A percentile compares a stretch with the other conserved stretches of the same genome.
Conservation (phyloP, 2,888 invertebrate genomes). For the Acrobeloides nanus region DNA sequence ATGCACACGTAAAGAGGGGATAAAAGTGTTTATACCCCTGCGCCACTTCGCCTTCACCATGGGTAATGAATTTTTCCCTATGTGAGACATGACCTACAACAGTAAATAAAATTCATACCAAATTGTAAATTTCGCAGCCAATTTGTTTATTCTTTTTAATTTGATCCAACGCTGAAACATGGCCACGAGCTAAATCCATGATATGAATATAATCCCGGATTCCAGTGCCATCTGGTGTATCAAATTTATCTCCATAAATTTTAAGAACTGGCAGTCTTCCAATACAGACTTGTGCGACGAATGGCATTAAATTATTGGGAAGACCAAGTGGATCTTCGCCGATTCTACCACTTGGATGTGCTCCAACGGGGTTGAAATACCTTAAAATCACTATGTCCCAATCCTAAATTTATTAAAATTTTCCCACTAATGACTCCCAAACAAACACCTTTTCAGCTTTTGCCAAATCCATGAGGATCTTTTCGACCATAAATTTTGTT, state of each 20-base stretch:
- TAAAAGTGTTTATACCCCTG: too few relatives aligned
- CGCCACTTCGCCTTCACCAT: too few relatives aligned
- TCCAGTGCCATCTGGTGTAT: conserved; percentile 61
- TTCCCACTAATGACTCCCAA: too few relatives aligned
- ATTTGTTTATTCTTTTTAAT: conserved; percentile 60
- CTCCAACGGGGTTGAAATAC: conserved; percentile 93
- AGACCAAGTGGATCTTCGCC: conserved; percentile 91
- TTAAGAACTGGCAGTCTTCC: conserved; percentile 74
- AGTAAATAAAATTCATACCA: too few relatives aligned
- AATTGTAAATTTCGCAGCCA: too few relatives aligned
- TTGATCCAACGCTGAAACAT: conserved; percentile 73
- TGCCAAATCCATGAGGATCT: conserved; percentile 81
- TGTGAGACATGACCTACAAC: too few relatives aligned
- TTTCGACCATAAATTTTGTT: conserved; percentile 89
- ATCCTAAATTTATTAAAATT: too few relatives aligned
- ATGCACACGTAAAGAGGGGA: conserved; percentile 68
- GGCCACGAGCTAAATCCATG: conserved; percentile 83
- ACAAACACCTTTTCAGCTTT: too few relatives aligned
- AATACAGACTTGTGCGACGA: conserved; percentile 80
- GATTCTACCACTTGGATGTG: conserved; percentile 75
- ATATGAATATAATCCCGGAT: conserved; percentile 86
- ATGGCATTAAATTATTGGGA: conserved; percentile 92
- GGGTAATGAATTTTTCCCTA: too few relatives aligned
- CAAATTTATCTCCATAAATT: conserved; percentile 84
- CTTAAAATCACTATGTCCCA: conserved; percentile 87